phyloP scores from a whole-genome alignment of 2,797 vertebrate genomes.

The Phyllotis vaccarum region DNA sequence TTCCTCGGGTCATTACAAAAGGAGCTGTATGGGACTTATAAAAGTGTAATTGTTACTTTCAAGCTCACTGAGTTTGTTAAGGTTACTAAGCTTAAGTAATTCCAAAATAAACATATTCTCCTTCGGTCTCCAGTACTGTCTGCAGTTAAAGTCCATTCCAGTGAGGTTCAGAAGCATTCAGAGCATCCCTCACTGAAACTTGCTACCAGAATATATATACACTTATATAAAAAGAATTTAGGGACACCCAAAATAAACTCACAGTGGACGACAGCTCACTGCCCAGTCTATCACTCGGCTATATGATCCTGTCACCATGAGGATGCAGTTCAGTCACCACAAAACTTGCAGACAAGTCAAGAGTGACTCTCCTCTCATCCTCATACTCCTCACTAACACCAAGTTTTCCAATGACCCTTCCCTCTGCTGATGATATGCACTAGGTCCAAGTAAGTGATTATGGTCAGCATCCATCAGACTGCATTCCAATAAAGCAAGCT shows the following conservation, averaged over 20 bases:
- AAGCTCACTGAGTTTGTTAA: conserved; percentile 81
- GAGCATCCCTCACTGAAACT: conserved; percentile 76
- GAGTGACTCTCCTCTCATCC: conserved; percentile 20
- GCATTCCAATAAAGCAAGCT: conserved; percentile 19
- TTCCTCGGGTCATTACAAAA: conserved; percentile 82
- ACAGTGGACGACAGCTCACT: conserved; percentile 3
- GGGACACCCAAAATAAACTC: conserved; percentile 65
- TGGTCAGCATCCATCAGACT: not conserved
- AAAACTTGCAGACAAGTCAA: conserved; percentile 16
- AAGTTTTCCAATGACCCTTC: conserved; percentile 1
- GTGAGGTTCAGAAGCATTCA: conserved; percentile 71
- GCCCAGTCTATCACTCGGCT: conserved; percentile 40
- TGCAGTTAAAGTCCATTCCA: conserved; percentile 71
- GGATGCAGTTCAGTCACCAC: conserved; percentile 40
- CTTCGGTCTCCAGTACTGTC: conserved; percentile 77
- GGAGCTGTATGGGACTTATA: conserved; percentile 83
- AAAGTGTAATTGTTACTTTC: conserved; percentile 84
- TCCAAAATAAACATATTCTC: conserved; percentile 84
- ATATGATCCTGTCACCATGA: conserved; percentile 30
- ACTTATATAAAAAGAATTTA: conserved; percentile 56
- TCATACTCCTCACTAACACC: not conserved
- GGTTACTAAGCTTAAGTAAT: conserved; percentile 81
- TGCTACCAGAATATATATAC: conserved; percentile 65
- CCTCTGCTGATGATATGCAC: not conserved
- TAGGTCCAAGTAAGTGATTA: conserved; percentile 4